Evolutionary conservation across 2,797 vertebrate species (phyloP).

Genomic region (Phrynocephalus vlangalii): DNA sequence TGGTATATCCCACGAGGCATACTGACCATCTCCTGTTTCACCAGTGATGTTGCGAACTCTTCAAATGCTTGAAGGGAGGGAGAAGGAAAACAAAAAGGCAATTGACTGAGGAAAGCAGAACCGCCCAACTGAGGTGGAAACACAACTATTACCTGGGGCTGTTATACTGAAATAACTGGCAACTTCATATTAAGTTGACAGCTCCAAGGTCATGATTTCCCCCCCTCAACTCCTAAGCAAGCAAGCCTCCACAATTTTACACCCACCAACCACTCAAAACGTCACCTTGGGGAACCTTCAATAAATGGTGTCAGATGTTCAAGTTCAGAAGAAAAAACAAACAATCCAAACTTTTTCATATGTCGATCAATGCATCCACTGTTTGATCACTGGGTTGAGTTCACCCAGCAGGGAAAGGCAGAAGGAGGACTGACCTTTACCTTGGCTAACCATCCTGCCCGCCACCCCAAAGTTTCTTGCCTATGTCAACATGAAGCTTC

Average conservation of each 20-base stretch:
- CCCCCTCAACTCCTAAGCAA: constrained; percentile 20
- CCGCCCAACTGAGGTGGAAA: constrained; percentile 13
- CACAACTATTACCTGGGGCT: constrained; percentile 8
- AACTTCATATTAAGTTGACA: constrained; percentile 28
- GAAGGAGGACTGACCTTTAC: constrained; percentile 8
- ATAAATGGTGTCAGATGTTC: constrained; percentile 38
- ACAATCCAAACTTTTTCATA: background rate
- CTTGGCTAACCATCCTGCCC: background rate
- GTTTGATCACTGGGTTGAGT: background rate
- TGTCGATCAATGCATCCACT: constrained; percentile 37
- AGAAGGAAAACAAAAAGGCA: constrained; percentile 14
- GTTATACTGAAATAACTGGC: constrained; percentile 26
- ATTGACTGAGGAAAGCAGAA: constrained; percentile 37
- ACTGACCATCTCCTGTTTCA: constrained; percentile 91
- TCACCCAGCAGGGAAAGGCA: background rate
- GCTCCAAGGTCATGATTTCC: background rate
- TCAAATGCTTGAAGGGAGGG: constrained; percentile 81
- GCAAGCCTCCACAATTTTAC: constrained; percentile 17
- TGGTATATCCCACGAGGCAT: constrained; percentile 96
- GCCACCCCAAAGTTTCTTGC: background rate
- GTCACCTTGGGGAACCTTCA: constrained; percentile 42
- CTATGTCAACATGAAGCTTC: background rate
- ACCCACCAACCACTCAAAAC: constrained; percentile 24
- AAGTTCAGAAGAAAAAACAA: constrained; percentile 42
- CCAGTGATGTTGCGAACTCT: constrained; percentile 87